phyloP scores from a whole-genome alignment of 2,888 invertebrate species.

The Cheilosia vernalis region DNA sequence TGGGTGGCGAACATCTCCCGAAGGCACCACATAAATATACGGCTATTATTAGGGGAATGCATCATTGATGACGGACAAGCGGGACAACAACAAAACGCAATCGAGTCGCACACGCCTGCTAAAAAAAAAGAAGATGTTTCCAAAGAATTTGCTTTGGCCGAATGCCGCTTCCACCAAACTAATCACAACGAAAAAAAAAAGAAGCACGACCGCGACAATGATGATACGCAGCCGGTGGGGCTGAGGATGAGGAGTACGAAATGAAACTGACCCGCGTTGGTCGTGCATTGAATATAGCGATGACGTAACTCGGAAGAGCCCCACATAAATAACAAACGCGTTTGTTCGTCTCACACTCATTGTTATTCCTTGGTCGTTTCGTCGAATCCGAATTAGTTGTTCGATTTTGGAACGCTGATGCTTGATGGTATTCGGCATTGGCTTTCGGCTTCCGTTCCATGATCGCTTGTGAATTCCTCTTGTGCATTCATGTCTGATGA shows the following conservation, averaged over 20 bases:
- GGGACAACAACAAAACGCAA: constrained; percentile 42
- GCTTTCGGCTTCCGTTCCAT: constrained; percentile 67
- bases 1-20: not conserved
- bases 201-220: constrained; percentile 9
- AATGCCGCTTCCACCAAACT: constrained; percentile 50
- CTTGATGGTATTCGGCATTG: constrained; percentile 33
- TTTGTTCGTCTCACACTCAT: constrained; percentile 43
- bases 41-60: constrained; percentile 63
- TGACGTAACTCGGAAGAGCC: constrained; percentile 69
- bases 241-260: not conserved
- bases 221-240: not conserved
- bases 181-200: constrained; percentile 32
- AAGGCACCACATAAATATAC: constrained; percentile 35
- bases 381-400: constrained; percentile 66
- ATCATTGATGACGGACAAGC: constrained; percentile 57
- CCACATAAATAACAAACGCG: constrained; percentile 32
- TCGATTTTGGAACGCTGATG: constrained; percentile 61
- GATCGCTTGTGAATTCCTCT: constrained; percentile 35
- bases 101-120: constrained; percentile 48
- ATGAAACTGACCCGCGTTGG: constrained; percentile 21
- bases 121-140: constrained; percentile 31
- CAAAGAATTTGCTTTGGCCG: constrained; percentile 49
- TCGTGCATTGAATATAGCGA: constrained; percentile 52
- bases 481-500: constrained; percentile 32
- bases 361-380: constrained; percentile 63